Conservation (phyloP, 2,113 vertebrate genomes). For the Neomonachus schauinslandi region DNA sequence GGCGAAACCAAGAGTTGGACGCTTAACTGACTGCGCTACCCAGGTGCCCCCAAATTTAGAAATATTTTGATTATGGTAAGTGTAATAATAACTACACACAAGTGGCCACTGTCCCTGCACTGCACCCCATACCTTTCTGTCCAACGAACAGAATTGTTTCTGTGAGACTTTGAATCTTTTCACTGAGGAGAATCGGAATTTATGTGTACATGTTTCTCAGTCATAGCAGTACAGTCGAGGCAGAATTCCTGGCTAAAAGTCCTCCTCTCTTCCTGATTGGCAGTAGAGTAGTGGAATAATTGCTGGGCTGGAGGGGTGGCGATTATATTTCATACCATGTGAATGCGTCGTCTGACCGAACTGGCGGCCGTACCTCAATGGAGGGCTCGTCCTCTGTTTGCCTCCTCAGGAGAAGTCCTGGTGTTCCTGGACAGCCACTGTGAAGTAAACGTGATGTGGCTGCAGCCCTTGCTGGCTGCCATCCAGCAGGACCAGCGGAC, state of each 20-base stretch:
- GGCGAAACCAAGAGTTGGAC: not conserved
- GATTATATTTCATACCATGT: not conserved
- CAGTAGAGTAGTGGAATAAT: not conserved
- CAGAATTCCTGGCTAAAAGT: not conserved
- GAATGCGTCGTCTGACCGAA: rapidly evolving
- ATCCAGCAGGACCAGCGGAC: constrained; percentile 88
- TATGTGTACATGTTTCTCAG: not conserved
- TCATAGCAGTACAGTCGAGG: not conserved
- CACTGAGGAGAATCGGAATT: not conserved
- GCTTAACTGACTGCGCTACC: not conserved
- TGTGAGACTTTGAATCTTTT: not conserved
- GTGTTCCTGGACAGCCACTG: constrained; percentile 99
- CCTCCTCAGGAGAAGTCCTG: constrained; percentile 91
- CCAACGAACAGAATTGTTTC: not conserved
- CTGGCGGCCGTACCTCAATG: rapidly evolving
- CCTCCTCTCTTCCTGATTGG: too few species aligned
- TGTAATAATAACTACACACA: not conserved
- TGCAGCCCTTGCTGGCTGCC: constrained; percentile 92
- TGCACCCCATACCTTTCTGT: not conserved
- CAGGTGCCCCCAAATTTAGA: not conserved
- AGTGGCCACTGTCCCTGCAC: not conserved
- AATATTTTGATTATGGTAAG: not conserved
- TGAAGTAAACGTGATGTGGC: constrained; percentile 95
- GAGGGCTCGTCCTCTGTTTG: constrained; percentile 1
- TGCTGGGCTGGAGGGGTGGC: not conserved